Evolutionary conservation across 2,888 invertebrate species (phyloP).

Genomic region (Drepanosiphum platanoidis): DNA sequence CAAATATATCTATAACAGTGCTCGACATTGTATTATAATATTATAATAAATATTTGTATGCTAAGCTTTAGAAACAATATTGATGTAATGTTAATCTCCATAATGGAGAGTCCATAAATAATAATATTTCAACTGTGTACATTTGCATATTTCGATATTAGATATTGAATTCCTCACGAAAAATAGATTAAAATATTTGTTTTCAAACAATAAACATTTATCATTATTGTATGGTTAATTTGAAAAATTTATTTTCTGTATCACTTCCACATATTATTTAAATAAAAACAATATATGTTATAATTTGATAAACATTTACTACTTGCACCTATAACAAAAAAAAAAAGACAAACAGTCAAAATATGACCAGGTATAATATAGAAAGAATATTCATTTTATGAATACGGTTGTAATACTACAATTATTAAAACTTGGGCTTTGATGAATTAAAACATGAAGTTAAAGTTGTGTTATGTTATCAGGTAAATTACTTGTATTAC

Average conservation of each 20-base stretch:
- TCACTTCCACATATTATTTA: too few species aligned
- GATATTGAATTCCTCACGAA: background rate
- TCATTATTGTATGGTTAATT: background rate
- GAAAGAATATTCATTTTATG: too few species aligned
- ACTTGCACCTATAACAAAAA: too few species aligned
- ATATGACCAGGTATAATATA: too few species aligned
- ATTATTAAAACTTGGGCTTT: too few species aligned
- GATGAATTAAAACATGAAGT: too few species aligned
- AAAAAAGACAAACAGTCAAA: too few species aligned
- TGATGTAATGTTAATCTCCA: background rate
- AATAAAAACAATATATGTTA: background rate
- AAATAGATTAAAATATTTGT: background rate
- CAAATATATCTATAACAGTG: background rate
- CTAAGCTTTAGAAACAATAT: background rate
- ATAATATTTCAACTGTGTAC: background rate
- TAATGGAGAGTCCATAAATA: background rate
- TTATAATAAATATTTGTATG: background rate
- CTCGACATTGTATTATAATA: conserved; percentile 10
- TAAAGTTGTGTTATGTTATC: too few species aligned
- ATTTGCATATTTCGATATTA: background rate
- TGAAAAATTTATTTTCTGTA: background rate
- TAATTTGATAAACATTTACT: background rate
- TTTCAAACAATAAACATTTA: background rate
- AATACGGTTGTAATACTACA: too few species aligned
- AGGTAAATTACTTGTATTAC: too few species aligned